Base-by-base conservation (phyloP, 2,888 invertebrate species). In the Cistogaster globosa region DNA sequence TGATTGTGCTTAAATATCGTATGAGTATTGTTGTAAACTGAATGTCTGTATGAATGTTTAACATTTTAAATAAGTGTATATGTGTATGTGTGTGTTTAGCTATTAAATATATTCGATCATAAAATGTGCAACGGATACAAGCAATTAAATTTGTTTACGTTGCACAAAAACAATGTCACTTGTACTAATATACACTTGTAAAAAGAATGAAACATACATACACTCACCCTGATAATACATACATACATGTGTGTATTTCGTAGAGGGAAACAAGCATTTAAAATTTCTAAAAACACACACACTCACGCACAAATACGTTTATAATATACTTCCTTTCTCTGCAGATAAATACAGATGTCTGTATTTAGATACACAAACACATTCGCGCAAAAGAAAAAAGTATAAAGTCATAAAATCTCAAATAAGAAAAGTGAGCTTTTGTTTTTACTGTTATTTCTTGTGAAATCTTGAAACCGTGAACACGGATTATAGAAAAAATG, bases 81-180 rank as follows among this genome's bases (percentile, higher is more conserved):
- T 53, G 9, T 60, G 48, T 55, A 42, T 22, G 45, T 12, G 36
- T 32, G 26, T 81, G 68, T 74, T 86, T 72, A 71, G 84, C 84
- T 85, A 86, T 84, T 86, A 84, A 86, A 86, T 84, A 86, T 84
- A 86, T 87, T 87, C 87, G 86, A 87, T 87, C 86, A 87, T 87
- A 87, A 87, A 87, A 87, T 86, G 87, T 83, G 86, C 84, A 86
- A 87, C 86, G 86, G 86, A 87, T 87, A 87, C 86, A 86, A 87
- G 87, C 87, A 87, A 87, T 87, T 87, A 87, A 86, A 87, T 84
- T 85, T 86, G 87, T 86, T 87, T 86, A 84, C 80, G 81, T 86
- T 86, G 83, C 80, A 86, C 86, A 86, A 87, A 82, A 83, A 79
- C 72, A 83, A 69, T 69, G 69, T 76, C 67, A 69, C 38, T 55